Evolutionary conservation across 2,888 invertebrate genomes (phyloP).

Genomic region (Zele albiditarsus): DNA sequence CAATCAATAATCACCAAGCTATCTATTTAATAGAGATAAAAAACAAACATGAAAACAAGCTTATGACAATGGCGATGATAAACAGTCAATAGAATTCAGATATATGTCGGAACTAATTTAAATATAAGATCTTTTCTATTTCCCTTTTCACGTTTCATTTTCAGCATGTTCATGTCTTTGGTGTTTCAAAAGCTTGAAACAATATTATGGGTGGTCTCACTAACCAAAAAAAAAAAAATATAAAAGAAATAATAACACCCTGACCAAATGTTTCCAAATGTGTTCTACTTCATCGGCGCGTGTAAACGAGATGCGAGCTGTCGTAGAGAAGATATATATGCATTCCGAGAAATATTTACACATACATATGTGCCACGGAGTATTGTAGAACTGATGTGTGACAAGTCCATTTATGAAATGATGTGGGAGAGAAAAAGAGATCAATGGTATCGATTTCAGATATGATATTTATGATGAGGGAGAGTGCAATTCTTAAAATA

Average conservation of each 20-base stretch:
- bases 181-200: constrained; percentile 39
- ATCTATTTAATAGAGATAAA: not conserved
- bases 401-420: constrained; percentile 18
- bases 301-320: not conserved
- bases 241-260: not conserved
- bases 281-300: constrained; percentile 49
- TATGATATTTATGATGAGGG: not conserved
- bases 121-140: not conserved
- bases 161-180: not conserved
- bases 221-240: constrained; percentile 54
- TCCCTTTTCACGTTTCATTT: not conserved
- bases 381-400: not conserved
- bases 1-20: not conserved
- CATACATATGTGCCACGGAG: not conserved
- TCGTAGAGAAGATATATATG: constrained; percentile 42
- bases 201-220: constrained; percentile 59
- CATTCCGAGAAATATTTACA: constrained; percentile 41
- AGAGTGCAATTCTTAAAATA: constrained; percentile 13
- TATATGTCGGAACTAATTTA: not conserved
- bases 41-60: not conserved
- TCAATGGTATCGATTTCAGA: constrained; percentile 13
- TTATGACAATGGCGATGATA: not conserved
- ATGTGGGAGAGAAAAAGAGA: not conserved
- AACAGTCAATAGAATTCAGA: constrained; percentile 5
- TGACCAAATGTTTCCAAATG: constrained; percentile 59